Percentiles rank a stretch among this genome's conserved stretches.
These are phyloP conservation scores for Synanthedon myopaeformis DNA, from an alignment of 2,888 invertebrate genomes.

Conservation along the genomic window DNA sequence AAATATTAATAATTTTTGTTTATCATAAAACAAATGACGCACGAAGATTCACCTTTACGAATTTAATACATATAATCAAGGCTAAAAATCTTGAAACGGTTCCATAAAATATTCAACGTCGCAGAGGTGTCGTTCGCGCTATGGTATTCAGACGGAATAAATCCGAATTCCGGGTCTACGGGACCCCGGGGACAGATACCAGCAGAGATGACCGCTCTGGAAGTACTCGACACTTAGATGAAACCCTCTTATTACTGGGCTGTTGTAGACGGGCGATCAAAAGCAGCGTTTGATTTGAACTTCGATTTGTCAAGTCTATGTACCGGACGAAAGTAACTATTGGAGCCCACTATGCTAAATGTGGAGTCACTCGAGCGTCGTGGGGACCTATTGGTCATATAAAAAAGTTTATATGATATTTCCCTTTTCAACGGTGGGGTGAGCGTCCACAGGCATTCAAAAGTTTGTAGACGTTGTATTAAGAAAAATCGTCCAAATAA, in stretches of 20 bases:
- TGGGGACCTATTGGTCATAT: too few relatives aligned
- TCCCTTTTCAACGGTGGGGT: too few relatives aligned
- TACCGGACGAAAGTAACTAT: too few relatives aligned
- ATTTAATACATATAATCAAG: slow-evolving; percentile 48
- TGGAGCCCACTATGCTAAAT: too few relatives aligned
- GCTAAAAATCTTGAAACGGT: slow-evolving; percentile 35
- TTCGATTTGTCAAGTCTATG: too few relatives aligned
- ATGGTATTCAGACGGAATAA: slow-evolving; percentile 58
- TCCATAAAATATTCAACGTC: slow-evolving; percentile 49
- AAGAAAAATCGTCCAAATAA: too few relatives aligned
- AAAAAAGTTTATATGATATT: too few relatives aligned
- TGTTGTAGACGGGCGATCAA: slow-evolving; percentile 23
- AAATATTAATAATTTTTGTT: too few relatives aligned
- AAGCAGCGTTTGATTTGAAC: slow-evolving; percentile 11
- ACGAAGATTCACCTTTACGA: neutral
- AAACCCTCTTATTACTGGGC: slow-evolving; percentile 40
- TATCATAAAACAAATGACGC: neutral
- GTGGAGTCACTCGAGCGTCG: too few relatives aligned
- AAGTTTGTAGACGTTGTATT: too few relatives aligned
- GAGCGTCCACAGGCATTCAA: too few relatives aligned
- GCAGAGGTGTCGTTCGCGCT: slow-evolving; percentile 48
- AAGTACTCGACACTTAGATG: slow-evolving; percentile 59
- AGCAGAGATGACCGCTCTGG: slow-evolving; percentile 61
- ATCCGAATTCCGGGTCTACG: slow-evolving; percentile 55
- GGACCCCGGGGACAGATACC: slow-evolving; percentile 61